Conservation (phyloP, 2,888 invertebrate genomes). For the Brenthis ino region DNA sequence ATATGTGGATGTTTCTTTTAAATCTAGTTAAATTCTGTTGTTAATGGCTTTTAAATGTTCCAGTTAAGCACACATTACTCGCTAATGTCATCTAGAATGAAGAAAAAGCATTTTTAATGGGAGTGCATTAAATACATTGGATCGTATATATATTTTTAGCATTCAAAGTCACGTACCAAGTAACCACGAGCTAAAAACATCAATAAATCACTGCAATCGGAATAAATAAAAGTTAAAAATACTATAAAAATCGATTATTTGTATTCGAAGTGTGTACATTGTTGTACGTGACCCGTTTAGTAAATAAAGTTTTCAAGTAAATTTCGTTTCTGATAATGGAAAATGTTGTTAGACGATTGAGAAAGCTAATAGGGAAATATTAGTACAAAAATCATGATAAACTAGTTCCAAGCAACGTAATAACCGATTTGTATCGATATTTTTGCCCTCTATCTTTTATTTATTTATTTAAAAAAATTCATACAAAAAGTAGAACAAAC, state of each 20-base stretch:
- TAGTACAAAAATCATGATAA: neutral
- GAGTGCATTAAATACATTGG: too few relatives aligned
- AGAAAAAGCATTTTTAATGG: too few relatives aligned
- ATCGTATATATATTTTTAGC: neutral
- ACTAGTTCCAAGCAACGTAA: too few relatives aligned
- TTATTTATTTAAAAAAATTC: too few relatives aligned
- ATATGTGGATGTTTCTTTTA: too few relatives aligned
- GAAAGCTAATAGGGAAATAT: neutral
- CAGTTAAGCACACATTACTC: too few relatives aligned
- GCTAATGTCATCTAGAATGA: too few relatives aligned
- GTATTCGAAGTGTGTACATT: constrained; percentile 68
- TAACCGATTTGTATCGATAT: too few relatives aligned
- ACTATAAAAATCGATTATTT: constrained; percentile 46
- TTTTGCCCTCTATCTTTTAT: too few relatives aligned
- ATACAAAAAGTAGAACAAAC: too few relatives aligned
- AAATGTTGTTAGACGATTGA: constrained; percentile 9
- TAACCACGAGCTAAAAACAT: constrained; percentile 13
- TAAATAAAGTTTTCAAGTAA: constrained; percentile 66
- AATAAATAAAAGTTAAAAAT: constrained; percentile 27
- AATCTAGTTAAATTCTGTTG: too few relatives aligned
- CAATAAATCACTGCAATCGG: constrained; percentile 15
- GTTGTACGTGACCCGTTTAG: constrained; percentile 64
- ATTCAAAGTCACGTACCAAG: constrained; percentile 1
- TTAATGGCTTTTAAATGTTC: too few relatives aligned
- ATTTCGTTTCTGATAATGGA: constrained; percentile 64